Conservation (phyloP, 2,888 invertebrate species). For the Plusia festucae region DNA sequence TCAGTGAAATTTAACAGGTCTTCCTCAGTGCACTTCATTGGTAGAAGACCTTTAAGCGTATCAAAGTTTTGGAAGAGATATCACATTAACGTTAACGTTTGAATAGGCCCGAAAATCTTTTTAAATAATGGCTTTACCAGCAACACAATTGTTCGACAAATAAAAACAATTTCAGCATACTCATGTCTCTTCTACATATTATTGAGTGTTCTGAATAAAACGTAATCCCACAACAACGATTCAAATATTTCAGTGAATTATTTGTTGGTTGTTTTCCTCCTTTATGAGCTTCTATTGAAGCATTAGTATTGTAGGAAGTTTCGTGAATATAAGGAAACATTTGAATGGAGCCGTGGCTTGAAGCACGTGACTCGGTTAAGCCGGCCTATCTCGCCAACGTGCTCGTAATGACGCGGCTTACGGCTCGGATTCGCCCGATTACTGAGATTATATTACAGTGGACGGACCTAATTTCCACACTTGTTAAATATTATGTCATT, state of each 20-base stretch:
- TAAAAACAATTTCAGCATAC: conserved; percentile 18
- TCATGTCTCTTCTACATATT: conserved; percentile 1
- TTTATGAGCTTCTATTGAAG: conserved; percentile 33
- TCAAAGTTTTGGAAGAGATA: not conserved
- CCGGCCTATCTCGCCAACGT: conserved; percentile 41
- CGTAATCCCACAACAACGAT: conserved; percentile 28
- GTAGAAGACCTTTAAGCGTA: too few species aligned
- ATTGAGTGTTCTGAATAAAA: conserved; percentile 16
- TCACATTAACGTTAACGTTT: not conserved
- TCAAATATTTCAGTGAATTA: conserved; percentile 37
- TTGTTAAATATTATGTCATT: conserved; percentile 2
- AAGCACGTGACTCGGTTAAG: conserved; percentile 39
- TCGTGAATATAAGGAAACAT: conserved; percentile 31
- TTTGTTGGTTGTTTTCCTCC: conserved; percentile 37
- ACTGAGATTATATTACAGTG: not conserved
- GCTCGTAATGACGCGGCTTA: conserved; percentile 48
- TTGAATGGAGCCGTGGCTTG: conserved; percentile 33
- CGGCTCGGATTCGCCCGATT: conserved; percentile 11
- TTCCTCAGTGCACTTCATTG: too few species aligned
- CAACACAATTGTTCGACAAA: conserved; percentile 27
- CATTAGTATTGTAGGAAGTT: conserved; percentile 8
- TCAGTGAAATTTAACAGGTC: too few species aligned
- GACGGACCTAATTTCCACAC: not conserved
- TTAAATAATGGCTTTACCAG: conserved; percentile 1
- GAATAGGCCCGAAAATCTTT: not conserved